Evolutionary conservation across 2,113 vertebrate genomes (phyloP).

Genomic region (Siphamia tubifer): DNA sequence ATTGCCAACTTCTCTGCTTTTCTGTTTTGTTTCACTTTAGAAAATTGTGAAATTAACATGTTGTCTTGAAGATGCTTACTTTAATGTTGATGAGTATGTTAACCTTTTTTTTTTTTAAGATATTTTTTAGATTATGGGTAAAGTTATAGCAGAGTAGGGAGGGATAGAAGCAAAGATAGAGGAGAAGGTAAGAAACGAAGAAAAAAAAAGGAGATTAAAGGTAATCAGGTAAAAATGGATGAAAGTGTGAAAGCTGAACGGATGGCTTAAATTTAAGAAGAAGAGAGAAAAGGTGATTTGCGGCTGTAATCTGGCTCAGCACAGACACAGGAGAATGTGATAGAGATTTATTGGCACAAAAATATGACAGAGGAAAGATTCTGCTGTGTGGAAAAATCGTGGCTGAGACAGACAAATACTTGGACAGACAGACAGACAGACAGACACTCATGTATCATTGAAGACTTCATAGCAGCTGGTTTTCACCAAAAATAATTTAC

Average conservation of each 20-base stretch:
- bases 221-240: conserved; percentile 16
- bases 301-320: conserved; percentile 24
- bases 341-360: not conserved
- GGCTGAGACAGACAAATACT: too few relatives aligned
- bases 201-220: too few relatives aligned
- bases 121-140: too few relatives aligned
- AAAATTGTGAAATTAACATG: too few relatives aligned
- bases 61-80: too few relatives aligned
- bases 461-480: not conserved
- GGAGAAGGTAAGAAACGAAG: not conserved
- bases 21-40: too few relatives aligned
- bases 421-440: too few relatives aligned
- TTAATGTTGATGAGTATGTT: too few relatives aligned
- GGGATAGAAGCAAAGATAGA: not conserved
- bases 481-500: not conserved
- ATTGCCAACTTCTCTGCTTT: too few relatives aligned
- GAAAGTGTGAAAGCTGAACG: conserved; percentile 10
- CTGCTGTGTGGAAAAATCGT: not conserved
- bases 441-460: not conserved
- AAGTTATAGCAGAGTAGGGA: conserved; percentile 14
- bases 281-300: conserved; percentile 13
- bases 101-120: too few relatives aligned
- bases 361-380: not conserved
- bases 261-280: not conserved
- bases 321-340: not conserved